A percentile compares a stretch with the other conserved stretches of the same genome.
Evolutionary conservation across 1,140 invertebrate genomes (phyloP).

Genomic region (Stenopsyche tienmushanensis): DNA sequence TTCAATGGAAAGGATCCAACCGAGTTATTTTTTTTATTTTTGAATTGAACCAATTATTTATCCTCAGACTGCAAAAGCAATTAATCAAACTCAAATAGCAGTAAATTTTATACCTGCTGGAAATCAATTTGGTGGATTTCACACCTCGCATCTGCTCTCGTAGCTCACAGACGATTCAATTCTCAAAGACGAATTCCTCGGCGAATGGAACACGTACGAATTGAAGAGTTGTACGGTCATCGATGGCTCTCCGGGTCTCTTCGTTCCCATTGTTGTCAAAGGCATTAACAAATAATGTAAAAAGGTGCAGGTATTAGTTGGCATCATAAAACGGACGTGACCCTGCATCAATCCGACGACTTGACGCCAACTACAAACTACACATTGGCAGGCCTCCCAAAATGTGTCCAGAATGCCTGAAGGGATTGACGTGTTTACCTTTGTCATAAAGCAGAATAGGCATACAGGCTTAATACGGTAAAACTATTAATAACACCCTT

Average conservation of each 20-base stretch:
- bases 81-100: too few relatives aligned
- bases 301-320: constrained; percentile 20
- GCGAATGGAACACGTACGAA: constrained; percentile 17
- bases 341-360: constrained; percentile 25
- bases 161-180: not conserved
- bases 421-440: constrained; percentile 8
- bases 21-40: too few relatives aligned
- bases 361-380: constrained; percentile 20
- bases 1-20: too few relatives aligned
- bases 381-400: not conserved
- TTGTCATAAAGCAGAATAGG: constrained; percentile 13
- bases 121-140: constrained; percentile 14
- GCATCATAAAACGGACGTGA: constrained; percentile 38
- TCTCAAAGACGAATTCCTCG: not conserved
- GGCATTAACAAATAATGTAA: constrained; percentile 38
- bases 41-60: too few relatives aligned
- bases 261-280: constrained; percentile 18
- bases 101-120: too few relatives aligned
- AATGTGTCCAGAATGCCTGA: constrained; percentile 3
- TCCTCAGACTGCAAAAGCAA: too few relatives aligned
- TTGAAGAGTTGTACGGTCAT: constrained; percentile 14
- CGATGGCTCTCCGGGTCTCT: not conserved
- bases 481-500: too few relatives aligned
- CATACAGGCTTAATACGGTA: too few relatives aligned
- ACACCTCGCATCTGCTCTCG: constrained; percentile 1